These are phyloP conservation scores for Apodemus sylvaticus DNA, from an alignment of 2,113 vertebrate species.

Conservation along the genomic window DNA sequence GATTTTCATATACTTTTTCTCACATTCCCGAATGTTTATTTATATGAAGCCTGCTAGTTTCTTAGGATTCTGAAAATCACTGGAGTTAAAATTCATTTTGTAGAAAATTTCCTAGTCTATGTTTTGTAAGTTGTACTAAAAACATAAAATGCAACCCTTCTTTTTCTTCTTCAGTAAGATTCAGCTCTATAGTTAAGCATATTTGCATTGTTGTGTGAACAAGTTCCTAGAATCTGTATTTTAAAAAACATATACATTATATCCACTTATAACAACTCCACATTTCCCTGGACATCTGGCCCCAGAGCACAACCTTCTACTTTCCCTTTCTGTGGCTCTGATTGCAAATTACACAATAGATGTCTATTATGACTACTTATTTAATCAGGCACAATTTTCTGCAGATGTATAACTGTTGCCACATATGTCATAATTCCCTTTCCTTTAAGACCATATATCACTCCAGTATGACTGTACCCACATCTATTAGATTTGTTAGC, in stretches of 20 bases:
- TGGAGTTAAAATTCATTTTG: constrained; percentile 1
- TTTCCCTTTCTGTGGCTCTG: background rate
- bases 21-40: background rate
- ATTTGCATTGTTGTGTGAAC: background rate
- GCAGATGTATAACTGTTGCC: background rate
- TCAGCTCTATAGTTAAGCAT: background rate
- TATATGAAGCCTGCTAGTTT: constrained; percentile 18
- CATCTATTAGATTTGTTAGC: background rate
- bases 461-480: background rate
- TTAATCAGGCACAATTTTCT: background rate
- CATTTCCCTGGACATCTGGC: background rate
- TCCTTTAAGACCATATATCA: background rate
- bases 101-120: background rate
- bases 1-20: constrained; percentile 20
- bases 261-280: background rate
- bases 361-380: background rate
- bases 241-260: background rate
- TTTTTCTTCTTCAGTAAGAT: background rate
- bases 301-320: background rate
- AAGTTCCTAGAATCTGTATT: background rate
- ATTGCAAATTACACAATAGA: background rate
- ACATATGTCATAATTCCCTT: background rate
- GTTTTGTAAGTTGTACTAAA: background rate
- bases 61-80: background rate
- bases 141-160: background rate